Base-by-base conservation (phyloP, 1,140 invertebrate genomes). In the Drosophila quadrilineata region DNA sequence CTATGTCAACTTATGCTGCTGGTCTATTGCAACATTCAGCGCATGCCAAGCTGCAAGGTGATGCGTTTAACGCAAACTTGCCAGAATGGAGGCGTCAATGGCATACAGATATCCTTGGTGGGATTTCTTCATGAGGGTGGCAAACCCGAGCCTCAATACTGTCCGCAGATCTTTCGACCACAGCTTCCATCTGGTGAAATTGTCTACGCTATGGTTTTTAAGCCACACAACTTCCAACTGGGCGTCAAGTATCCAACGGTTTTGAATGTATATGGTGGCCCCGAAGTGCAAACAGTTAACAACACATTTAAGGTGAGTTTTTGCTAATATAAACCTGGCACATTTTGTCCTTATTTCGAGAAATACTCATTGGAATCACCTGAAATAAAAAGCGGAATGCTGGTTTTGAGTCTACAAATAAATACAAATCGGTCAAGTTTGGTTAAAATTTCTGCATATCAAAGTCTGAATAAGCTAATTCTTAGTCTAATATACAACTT, bases 261-360 rank as follows among this genome's bases (percentile, higher is more conserved):
- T 52, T 91, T 99, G 9, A 97, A 98, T 90, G 96, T 99, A 10
- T 99, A 99, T 90, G 98, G 98, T 17, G 98, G 98, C 8, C 98
- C 98, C 0, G 97, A 98, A 90, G 97, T 99, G 17, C 98, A 99
- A 92, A 93, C 98, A 24, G 98, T 99, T 28, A 96, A 96, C 24
- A 99, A 99, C 91, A 95, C 95, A 14, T 99, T 98, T 89, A 98
- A 98, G 92, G 96, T 96, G 89, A 85, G 71, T n/a, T n/a, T n/a
- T n/a, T n/a, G n/a, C n/a, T n/a, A n/a, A n/a, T n/a, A n/a, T n/a
- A n/a, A n/a, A n/a, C n/a, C n/a, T n/a, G n/a, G n/a, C n/a, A n/a
- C n/a, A n/a, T n/a, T n/a, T n/a, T n/a, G n/a, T n/a, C n/a, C n/a
- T n/a, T n/a, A n/a, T n/a, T n/a, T n/a, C n/a, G n/a, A n/a, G n/a